Percentiles rank a stretch among this genome's conserved stretches.
Conservation (phyloP, 2,888 invertebrate genomes). For the Melieria crassipennis region DNA sequence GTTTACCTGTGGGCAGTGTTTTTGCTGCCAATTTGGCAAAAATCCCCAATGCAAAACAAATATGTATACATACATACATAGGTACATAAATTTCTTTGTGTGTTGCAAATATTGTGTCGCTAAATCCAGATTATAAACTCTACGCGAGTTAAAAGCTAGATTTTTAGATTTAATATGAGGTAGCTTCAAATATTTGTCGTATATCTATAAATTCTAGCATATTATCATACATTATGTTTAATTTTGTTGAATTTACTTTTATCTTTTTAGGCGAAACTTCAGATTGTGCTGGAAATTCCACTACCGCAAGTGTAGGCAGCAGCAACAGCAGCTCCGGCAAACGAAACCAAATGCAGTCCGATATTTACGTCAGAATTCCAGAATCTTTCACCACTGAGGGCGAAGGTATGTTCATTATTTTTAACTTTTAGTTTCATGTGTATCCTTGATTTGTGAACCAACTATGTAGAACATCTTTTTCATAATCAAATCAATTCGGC, state of each 20-base stretch:
- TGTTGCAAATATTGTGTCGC: too few species aligned
- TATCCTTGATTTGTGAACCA: background rate
- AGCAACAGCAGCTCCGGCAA: constrained; percentile 50
- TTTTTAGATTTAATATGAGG: too few species aligned
- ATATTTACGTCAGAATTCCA: constrained; percentile 53
- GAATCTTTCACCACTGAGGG: constrained; percentile 85
- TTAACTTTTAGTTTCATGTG: background rate
- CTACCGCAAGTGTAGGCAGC: constrained; percentile 46
- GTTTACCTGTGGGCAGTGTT: too few species aligned
- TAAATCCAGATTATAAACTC: too few species aligned
- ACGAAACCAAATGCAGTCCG: constrained; percentile 42
- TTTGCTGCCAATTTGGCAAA: too few species aligned
- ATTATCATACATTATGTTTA: constrained; percentile 5
- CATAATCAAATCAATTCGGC: background rate
- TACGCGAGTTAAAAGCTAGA: too few species aligned
- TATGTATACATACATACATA: too few species aligned
- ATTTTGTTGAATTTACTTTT: constrained; percentile 11
- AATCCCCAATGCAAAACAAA: too few species aligned
- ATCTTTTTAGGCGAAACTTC: constrained; percentile 71
- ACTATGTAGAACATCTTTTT: background rate
- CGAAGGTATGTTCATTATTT: constrained; percentile 73
- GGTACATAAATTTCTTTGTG: too few species aligned
- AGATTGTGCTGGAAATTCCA: constrained; percentile 53
- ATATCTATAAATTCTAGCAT: background rate
- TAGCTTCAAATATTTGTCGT: background rate